phyloP scores from a whole-genome alignment of 2,888 invertebrate species.

The Hemicrepidius hirtus region DNA sequence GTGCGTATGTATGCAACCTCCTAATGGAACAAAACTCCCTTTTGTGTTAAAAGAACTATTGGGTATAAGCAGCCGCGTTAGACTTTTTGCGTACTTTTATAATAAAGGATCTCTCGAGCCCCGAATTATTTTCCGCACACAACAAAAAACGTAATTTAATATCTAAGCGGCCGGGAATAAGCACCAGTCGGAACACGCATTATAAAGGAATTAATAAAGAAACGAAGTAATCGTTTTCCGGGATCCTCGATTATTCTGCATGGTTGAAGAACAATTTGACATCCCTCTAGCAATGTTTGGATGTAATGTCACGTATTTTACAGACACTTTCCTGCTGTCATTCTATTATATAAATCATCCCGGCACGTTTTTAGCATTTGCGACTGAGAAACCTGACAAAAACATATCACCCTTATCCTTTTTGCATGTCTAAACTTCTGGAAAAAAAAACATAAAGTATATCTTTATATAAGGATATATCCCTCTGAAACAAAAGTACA shows the following conservation, averaged over 20 bases:
- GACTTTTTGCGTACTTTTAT: slow-evolving; percentile 40
- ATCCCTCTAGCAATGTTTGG: slow-evolving; percentile 36
- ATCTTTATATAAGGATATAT: slow-evolving; percentile 35
- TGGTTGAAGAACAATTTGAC: slow-evolving; percentile 44
- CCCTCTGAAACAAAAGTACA: slow-evolving; percentile 28
- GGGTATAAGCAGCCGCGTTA: slow-evolving; percentile 30
- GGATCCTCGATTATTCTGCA: slow-evolving; percentile 37
- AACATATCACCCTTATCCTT: slow-evolving; percentile 42
- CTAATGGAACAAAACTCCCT: slow-evolving; percentile 19
- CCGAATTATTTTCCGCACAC: slow-evolving; percentile 31
- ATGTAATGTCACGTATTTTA: slow-evolving; percentile 45
- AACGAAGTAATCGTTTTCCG: slow-evolving; percentile 40
- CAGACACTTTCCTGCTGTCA: slow-evolving; percentile 44
- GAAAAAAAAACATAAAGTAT: slow-evolving; percentile 37
- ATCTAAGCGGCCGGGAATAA: slow-evolving; percentile 30
- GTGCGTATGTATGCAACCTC: slow-evolving; percentile 10
- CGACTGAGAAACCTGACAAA: slow-evolving; percentile 44
- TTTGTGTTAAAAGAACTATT: slow-evolving; percentile 27
- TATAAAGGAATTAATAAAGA: slow-evolving; percentile 46
- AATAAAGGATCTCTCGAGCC: slow-evolving; percentile 39
- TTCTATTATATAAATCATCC: slow-evolving; percentile 45
- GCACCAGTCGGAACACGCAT: slow-evolving; percentile 38
- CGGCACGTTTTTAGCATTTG: slow-evolving; percentile 47
- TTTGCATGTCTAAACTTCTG: slow-evolving; percentile 43
- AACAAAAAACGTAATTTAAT: slow-evolving; percentile 44